phyloP scores from a whole-genome alignment of 92 coral and sea anemone species.

The Actinostola sp. region DNA sequence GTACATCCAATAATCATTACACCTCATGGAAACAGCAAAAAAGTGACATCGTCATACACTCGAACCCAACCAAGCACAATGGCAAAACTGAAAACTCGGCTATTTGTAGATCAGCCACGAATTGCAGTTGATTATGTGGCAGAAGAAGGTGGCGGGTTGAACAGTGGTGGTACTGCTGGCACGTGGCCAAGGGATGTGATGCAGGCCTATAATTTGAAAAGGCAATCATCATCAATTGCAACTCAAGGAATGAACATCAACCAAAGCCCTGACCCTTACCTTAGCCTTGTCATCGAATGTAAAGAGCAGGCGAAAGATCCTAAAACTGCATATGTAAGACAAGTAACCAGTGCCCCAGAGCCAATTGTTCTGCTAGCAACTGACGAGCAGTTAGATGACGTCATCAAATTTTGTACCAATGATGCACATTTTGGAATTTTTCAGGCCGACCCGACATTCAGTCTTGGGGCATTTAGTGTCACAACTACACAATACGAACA shows the following conservation, averaged over 20 bases:
- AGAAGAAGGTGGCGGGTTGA: conserved; percentile 29
- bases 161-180: conserved; percentile 25
- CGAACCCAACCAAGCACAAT: conserved; percentile 48
- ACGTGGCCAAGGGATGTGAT: conserved; percentile 40
- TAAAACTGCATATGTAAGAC: conserved; percentile 39
- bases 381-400: conserved; percentile 37
- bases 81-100: conserved; percentile 25
- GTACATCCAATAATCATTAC: conserved; percentile 29
- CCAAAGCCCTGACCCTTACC: conserved; percentile 30
- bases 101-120: conserved; percentile 35
- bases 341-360: conserved; percentile 44
- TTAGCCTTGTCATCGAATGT: conserved; percentile 47
- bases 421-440: conserved; percentile 31
- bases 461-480: conserved; percentile 48
- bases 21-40: conserved; percentile 48
- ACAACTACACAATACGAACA: conserved; percentile 50
- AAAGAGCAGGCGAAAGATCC: conserved; percentile 45
- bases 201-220: conserved; percentile 38
- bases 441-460: conserved; percentile 51
- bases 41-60: conserved; percentile 8
- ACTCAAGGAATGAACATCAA: too few species aligned
- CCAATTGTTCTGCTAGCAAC: conserved; percentile 40
- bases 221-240: conserved; percentile 13
- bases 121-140: conserved; percentile 34
- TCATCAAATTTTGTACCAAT: conserved; percentile 35